Conservation (phyloP, 2,113 vertebrate genomes). For the Notothenia coriiceps region DNA sequence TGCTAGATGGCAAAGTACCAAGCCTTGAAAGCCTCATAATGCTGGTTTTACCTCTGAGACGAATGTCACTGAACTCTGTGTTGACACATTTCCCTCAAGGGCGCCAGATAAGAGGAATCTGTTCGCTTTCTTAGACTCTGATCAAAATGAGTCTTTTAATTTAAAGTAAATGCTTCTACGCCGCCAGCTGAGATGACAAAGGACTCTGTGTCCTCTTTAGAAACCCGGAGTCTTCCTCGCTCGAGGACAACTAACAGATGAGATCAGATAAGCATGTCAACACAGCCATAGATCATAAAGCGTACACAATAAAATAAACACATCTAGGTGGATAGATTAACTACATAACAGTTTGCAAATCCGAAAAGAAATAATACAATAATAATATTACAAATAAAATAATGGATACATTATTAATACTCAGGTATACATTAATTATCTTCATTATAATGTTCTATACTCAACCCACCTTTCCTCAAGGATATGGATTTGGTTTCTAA, state of each 20-base stretch:
- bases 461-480: too few relatives aligned
- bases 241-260: constrained; percentile 32
- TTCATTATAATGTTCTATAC: too few relatives aligned
- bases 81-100: constrained; percentile 25
- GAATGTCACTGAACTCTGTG: constrained; percentile 32
- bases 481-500: too few relatives aligned
- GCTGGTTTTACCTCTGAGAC: constrained; percentile 28
- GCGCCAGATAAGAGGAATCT: constrained; percentile 11
- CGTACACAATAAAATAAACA: too few relatives aligned
- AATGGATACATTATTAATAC: too few relatives aligned
- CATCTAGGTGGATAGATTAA: too few relatives aligned
- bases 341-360: too few relatives aligned
- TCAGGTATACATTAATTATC: too few relatives aligned
- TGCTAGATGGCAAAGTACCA: constrained; percentile 1
- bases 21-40: constrained; percentile 25
- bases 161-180: constrained; percentile 41
- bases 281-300: constrained; percentile 60
- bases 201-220: neutral
- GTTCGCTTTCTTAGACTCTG: constrained; percentile 46
- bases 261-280: constrained; percentile 46
- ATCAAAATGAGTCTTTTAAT: constrained; percentile 55
- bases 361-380: too few relatives aligned
- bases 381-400: too few relatives aligned
- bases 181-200: constrained; percentile 17
- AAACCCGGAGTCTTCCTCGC: neutral